Conservation (phyloP, 1,140 invertebrate species). For the Ceratosolen solmsi region DNA sequence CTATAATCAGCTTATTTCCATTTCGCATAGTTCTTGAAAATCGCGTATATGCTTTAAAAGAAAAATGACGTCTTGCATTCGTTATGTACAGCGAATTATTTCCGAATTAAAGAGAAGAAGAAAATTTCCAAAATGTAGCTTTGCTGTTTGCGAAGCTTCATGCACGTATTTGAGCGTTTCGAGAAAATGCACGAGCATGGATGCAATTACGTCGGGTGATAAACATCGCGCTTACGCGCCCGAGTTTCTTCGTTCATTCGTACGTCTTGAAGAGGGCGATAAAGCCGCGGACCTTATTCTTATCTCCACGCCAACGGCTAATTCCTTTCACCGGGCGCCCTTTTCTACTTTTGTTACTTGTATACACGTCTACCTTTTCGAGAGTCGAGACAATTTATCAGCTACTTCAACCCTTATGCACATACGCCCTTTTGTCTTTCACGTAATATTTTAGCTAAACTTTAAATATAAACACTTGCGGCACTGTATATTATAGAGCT, state of each 20-base stretch:
- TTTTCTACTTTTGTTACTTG: conserved; percentile 41
- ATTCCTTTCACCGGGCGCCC: conserved; percentile 29
- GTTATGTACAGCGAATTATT: not conserved
- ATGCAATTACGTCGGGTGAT: conserved; percentile 53
- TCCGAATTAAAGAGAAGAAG: not conserved
- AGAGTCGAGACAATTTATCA: conserved; percentile 28
- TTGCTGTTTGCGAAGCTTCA: not conserved
- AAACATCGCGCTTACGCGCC: conserved; percentile 26
- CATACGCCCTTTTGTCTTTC: not conserved
- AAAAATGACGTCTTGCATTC: too few species aligned
- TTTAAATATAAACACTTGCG: too few species aligned
- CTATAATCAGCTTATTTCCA: too few species aligned
- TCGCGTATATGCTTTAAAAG: too few species aligned
- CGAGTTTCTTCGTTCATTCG: conserved; percentile 19
- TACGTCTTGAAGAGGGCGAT: conserved; percentile 19
- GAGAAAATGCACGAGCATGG: conserved; percentile 25
- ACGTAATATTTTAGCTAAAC: too few species aligned
- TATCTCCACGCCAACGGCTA: conserved; percentile 45
- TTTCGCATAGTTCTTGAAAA: too few species aligned
- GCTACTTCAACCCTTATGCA: not conserved
- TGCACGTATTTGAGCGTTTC: not conserved
- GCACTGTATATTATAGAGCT: too few species aligned
- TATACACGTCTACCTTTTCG: conserved; percentile 6
- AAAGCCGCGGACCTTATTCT: conserved; percentile 45
- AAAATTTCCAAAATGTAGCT: conserved; percentile 4